Evolutionary conservation across 2,888 invertebrate species (phyloP), one percentile per base, ranked within the genome.

Genomic region (Lepidonotus clava): DNA sequence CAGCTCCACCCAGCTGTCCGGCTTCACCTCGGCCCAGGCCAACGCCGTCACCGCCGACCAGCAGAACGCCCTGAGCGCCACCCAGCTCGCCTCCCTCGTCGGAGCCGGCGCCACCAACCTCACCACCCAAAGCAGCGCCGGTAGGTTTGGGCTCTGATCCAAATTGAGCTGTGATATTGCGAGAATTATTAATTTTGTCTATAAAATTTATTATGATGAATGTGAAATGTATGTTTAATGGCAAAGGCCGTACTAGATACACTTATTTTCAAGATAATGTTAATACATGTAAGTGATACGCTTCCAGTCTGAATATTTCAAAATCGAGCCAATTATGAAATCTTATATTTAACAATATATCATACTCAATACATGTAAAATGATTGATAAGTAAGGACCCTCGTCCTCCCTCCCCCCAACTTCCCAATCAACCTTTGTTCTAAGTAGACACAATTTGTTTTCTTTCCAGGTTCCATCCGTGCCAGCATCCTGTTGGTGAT

Each of bases 11-110:
- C 90, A 91, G 88, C 83, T 91, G 67, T 46, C 86, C 24, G 84
- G 88, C 4, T 90, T 90, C 85, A 89, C 89, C 67, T 87, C 88
- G 2, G 87, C 90, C 53, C 90, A 91, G 67, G 90, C 89, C 18
- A 89, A 89, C 76, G 87, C 90, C 0, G 89, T 89, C 11, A 90
- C 90, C 32, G 66, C 86, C 11, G 76, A 32, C 53, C 90, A 91
- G 86, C 88, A 90, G 51, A 86, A 88, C 41, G 89, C 89, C 24
- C 88, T 91, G 4, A 87, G 84, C 32, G 11, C 87, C n/a, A 87
- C 51, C 28, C 90, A 91, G 84, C 56, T 89, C 0, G 53, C 87
- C 66, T 89, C 90, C 14, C 88, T 91, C 14, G 76, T 87, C 32
- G 18, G 87, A 5, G 90, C 89, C 21, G 90, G 90, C 14, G 88